Evolutionary conservation across 2,888 invertebrate species (phyloP).

Genomic region (Sarcophaga caerulescens): DNA sequence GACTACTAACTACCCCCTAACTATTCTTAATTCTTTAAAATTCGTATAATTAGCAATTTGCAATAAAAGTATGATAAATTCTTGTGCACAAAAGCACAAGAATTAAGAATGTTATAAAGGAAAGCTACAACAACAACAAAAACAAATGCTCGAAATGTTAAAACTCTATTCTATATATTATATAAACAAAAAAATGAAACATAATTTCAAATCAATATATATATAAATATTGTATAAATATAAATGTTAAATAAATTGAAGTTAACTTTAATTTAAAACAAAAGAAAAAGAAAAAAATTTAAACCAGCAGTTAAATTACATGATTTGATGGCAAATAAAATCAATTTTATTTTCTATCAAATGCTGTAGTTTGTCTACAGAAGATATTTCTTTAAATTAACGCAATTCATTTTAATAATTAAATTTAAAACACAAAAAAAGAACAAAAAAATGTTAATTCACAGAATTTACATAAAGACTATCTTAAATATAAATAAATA

Average conservation of each 20-base stretch:
- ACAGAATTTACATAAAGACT: slow-evolving; percentile 62
- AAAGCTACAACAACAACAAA: too few species aligned
- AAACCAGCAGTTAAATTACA: too few species aligned
- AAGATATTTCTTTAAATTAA: slow-evolving; percentile 48
- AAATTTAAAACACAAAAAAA: background rate
- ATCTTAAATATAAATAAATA: slow-evolving; percentile 17
- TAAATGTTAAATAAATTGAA: slow-evolving; percentile 55
- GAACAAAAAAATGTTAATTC: slow-evolving; percentile 52
- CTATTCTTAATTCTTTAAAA: background rate
- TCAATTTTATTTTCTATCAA: too few species aligned
- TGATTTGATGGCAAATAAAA: too few species aligned
- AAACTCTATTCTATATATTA: slow-evolving; percentile 52
- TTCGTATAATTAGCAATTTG: slow-evolving; percentile 24
- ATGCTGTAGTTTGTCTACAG: too few species aligned
- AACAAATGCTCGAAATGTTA: slow-evolving; percentile 52
- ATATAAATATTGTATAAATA: slow-evolving; percentile 66
- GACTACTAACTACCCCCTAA: background rate
- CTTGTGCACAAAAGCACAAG: background rate
- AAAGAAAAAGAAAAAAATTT: background rate
- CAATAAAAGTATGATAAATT: background rate
- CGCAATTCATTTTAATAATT: slow-evolving; percentile 21
- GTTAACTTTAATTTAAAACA: slow-evolving; percentile 37
- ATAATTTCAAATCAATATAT: slow-evolving; percentile 51
- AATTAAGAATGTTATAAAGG: too few species aligned
- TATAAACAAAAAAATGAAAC: slow-evolving; percentile 29